Evolutionary conservation across 2,113 vertebrate species (phyloP).

Genomic region (Trichomycterus rosablanca): DNA sequence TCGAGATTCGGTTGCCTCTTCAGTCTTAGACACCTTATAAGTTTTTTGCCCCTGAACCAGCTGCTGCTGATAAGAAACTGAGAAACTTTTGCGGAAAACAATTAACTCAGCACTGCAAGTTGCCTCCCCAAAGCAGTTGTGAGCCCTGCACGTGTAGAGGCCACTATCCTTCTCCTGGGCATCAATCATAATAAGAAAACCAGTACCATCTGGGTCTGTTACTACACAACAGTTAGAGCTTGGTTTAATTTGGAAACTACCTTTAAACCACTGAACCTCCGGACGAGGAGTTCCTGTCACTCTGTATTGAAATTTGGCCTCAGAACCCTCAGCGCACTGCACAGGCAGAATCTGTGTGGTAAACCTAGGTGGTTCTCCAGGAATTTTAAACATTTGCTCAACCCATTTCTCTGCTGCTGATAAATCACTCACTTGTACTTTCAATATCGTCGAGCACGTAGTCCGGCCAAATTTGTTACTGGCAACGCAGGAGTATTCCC

Average conservation of each 20-base stretch:
- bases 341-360: conserved; percentile 64
- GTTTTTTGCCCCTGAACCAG: conserved; percentile 58
- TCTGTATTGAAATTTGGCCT: conserved; percentile 71
- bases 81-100: conserved; percentile 61
- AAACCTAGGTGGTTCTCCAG: conserved; percentile 72
- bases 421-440: conserved; percentile 62
- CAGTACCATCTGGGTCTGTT: conserved; percentile 73
- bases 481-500: conserved; percentile 79
- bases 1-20: conserved; percentile 70
- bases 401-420: conserved; percentile 64
- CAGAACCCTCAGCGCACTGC: conserved; percentile 65
- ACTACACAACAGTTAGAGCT: conserved; percentile 57
- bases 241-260: conserved; percentile 63
- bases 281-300: conserved; percentile 71
- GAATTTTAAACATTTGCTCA: conserved; percentile 66
- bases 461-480: conserved; percentile 74
- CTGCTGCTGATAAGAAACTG: conserved; percentile 50
- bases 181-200: conserved; percentile 67
- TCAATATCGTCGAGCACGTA: conserved; percentile 73
- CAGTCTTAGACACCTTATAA: conserved; percentile 63
- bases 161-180: conserved; percentile 72
- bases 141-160: conserved; percentile 73
- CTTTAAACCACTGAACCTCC: conserved; percentile 76
- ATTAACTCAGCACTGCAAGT: conserved; percentile 74
- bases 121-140: conserved; percentile 72